Conservation (phyloP, 2,797 vertebrate genomes). For the Oreochromis mossambicus region DNA sequence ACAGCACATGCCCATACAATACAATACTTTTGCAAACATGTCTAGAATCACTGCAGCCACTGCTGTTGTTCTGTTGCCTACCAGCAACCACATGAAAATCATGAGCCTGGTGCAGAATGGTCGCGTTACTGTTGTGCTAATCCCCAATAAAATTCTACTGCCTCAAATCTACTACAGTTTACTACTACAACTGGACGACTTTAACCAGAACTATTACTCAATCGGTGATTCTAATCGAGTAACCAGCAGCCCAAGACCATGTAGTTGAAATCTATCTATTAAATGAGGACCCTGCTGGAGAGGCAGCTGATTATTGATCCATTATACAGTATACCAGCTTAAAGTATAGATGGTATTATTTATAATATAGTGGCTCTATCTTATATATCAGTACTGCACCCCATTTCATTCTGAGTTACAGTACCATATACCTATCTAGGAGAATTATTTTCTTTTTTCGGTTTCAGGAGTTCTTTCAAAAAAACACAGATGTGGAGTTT, state of each 20-base stretch:
- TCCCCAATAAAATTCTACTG: background rate
- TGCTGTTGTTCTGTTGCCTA: background rate
- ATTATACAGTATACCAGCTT: background rate
- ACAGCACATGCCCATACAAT: background rate
- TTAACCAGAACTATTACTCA: too few relatives aligned
- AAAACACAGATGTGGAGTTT: background rate
- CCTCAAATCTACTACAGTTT: background rate
- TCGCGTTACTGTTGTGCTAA: background rate
- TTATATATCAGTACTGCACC: background rate
- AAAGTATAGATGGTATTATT: background rate
- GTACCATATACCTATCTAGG: background rate
- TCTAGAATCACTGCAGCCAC: background rate
- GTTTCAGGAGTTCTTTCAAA: background rate
- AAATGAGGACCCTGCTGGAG: background rate
- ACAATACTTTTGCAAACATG: background rate
- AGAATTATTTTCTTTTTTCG: background rate
- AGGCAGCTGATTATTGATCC: background rate
- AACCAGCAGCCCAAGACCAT: background rate
- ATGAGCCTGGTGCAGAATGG: background rate
- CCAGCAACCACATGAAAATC: background rate
- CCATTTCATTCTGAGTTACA: background rate
- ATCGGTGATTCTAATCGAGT: too few relatives aligned
- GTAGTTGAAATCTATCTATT: background rate
- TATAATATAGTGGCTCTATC: background rate
- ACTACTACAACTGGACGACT: fast-evolving